Evolutionary conservation across 2,113 vertebrate species (phyloP), one percentile per base, ranked within the genome.

Genomic region (Nycticryphes semicollaris): DNA sequence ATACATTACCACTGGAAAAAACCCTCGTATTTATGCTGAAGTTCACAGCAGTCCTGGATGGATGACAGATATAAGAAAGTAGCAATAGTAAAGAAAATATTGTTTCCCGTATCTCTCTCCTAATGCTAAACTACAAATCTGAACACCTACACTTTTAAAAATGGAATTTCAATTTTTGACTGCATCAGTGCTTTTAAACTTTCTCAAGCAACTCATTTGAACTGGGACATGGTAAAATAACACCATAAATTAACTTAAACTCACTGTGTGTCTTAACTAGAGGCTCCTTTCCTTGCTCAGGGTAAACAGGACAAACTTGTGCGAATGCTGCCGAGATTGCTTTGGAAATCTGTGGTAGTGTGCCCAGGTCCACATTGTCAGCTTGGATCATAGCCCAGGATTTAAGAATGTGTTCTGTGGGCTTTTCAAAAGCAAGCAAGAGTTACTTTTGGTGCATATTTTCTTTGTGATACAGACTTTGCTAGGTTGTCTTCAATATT

Each of bases 401-500:
- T 37, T 67, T 76, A 70, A 76, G 60, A 66, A 62, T 22, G 37
- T 5, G 15, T 69, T 84, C 57, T 59, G 7, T 5, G 7, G 60
- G 66, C 27, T 86, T 88, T 47, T 89, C 48, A 50, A 91, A 88
- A 45, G 41, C 73, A 76, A 57, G 37, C 73, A 76, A 57, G 37
- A 56, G 47, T 22, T 57, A 45, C 15, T 67, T 84, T 63, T 21
- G 21, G 53, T 48, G 53, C 37, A 77, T n/a, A 10, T 68, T 88
- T 95, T 50, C 51, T 79, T 69, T 91, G 22, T 45, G 94, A 47
- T 53, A 98, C 51, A 53, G 95, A 76, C 19, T 30, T 85, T 12
- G 89, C 2, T 37, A 97, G 69, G 30, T 92, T 74, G 53, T 93
- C 76, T 97, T 97, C 68, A 97, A 92, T 62, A 94, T 45, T 78